A percentile compares a stretch with the other conserved stretches of the same genome.
Evolutionary conservation across 2,797 vertebrate genomes (phyloP).

Genomic region (Mycteria americana): DNA sequence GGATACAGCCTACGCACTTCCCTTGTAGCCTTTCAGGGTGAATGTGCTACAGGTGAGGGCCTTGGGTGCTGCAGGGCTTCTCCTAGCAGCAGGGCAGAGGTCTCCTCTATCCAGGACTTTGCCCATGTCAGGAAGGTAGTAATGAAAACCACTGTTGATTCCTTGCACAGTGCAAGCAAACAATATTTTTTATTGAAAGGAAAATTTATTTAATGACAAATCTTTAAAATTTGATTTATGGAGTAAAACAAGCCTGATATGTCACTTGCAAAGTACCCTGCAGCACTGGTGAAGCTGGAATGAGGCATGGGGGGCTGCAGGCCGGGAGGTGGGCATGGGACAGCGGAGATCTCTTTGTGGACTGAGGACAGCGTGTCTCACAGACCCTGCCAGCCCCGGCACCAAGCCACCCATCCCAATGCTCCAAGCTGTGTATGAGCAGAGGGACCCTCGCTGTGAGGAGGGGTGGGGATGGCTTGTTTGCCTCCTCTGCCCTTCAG

Average conservation of each 20-base stretch:
- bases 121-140: background rate
- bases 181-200: background rate
- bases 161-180: background rate
- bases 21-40: background rate
- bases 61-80: background rate
- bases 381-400: background rate
- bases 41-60: background rate
- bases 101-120: background rate
- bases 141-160: background rate
- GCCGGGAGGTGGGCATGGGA: background rate
- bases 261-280: background rate
- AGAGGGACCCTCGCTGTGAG: background rate
- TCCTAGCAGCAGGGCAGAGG: background rate
- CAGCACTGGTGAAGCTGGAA: background rate
- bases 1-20: background rate
- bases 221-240: background rate
- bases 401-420: background rate
- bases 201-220: background rate
- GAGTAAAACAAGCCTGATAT: background rate
- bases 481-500: background rate
- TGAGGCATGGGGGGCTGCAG: background rate
- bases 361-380: rapidly evolving
- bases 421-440: background rate
- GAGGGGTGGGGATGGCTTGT: background rate
- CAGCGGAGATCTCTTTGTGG: background rate